Percentiles rank a stretch among this genome's conserved stretches.
phyloP scores from a whole-genome alignment of 1,140 invertebrate genomes.

The Caenorhabditis latens region DNA sequence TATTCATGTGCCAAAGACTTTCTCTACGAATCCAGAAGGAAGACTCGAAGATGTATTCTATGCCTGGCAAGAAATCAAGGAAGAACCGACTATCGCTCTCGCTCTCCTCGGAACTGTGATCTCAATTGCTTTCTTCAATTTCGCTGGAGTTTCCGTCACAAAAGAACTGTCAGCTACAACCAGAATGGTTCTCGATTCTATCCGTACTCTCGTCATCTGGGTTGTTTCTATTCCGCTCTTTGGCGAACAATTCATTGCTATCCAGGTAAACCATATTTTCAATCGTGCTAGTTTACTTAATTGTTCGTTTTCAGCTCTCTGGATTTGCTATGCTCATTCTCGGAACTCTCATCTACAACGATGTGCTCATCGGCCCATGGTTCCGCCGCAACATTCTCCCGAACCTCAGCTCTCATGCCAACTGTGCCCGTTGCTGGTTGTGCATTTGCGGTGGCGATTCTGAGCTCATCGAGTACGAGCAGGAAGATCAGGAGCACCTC shows the following conservation, averaged over 20 bases:
- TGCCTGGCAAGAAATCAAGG: constrained; percentile 83
- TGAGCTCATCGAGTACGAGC: constrained; percentile 17
- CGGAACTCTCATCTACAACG: constrained; percentile 68
- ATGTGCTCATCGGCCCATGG: constrained; percentile 63
- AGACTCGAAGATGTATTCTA: constrained; percentile 89
- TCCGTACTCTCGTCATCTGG: constrained; percentile 92
- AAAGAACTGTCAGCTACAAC: constrained; percentile 93
- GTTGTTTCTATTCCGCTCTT: constrained; percentile 83
- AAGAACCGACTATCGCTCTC: constrained; percentile 82
- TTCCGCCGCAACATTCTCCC: constrained; percentile 63
- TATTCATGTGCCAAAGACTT: constrained; percentile 84
- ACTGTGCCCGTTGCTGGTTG: constrained; percentile 55
- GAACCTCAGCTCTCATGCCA: constrained; percentile 41
- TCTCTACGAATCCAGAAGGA: constrained; percentile 85
- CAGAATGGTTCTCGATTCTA: constrained; percentile 90
- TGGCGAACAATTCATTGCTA: constrained; percentile 87
- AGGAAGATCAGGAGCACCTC: constrained; percentile 43
- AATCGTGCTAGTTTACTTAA: background rate
- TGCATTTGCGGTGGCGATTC: constrained; percentile 57
- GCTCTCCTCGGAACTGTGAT: constrained; percentile 83
- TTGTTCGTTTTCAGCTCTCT: constrained; percentile 62
- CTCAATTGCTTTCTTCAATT: constrained; percentile 96
- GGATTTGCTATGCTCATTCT: constrained; percentile 68
- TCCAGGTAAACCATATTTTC: constrained; percentile 81
- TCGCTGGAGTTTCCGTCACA: constrained; percentile 93